Conservation (phyloP, 2,888 invertebrate species). For the Orgyia antiqua region DNA sequence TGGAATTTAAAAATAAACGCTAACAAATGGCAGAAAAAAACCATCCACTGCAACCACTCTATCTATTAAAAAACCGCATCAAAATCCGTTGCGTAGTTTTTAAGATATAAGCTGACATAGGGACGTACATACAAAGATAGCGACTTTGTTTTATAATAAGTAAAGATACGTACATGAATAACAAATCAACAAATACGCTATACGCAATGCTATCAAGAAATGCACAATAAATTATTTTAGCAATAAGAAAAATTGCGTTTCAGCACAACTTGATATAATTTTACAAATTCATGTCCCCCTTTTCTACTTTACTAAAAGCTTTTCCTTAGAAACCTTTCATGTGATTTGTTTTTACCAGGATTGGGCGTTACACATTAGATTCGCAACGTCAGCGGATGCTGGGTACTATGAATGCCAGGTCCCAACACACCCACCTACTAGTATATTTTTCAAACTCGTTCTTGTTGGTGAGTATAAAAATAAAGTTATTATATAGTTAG, state of each 20-base stretch:
- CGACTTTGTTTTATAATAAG: no score
- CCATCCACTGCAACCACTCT: no score
- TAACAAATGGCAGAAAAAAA: no score
- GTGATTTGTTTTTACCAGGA: slow-evolving; percentile 62
- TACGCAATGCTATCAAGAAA: no score
- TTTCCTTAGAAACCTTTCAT: slow-evolving; percentile 15
- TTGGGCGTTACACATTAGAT: slow-evolving; percentile 82
- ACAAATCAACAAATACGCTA: no score
- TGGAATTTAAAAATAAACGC: no score
- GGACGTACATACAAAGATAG: no score
- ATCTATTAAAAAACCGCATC: no score
- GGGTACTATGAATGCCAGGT: slow-evolving; percentile 84
- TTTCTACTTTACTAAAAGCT: slow-evolving; percentile 1
- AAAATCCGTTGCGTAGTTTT: no score
- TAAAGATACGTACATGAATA: no score
- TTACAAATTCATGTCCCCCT: background rate
- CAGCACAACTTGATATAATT: background rate
- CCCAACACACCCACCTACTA: slow-evolving; percentile 81
- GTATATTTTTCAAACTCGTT: slow-evolving; percentile 80
- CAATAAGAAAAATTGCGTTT: background rate
- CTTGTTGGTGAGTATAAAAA: slow-evolving; percentile 81
- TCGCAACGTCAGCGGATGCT: slow-evolving; percentile 79
- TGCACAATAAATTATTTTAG: background rate
- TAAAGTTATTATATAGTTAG: no score
- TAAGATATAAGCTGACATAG: no score